Evolutionary conservation across 2,888 invertebrate genomes (phyloP).

Genomic region (Euphydryas editha): DNA sequence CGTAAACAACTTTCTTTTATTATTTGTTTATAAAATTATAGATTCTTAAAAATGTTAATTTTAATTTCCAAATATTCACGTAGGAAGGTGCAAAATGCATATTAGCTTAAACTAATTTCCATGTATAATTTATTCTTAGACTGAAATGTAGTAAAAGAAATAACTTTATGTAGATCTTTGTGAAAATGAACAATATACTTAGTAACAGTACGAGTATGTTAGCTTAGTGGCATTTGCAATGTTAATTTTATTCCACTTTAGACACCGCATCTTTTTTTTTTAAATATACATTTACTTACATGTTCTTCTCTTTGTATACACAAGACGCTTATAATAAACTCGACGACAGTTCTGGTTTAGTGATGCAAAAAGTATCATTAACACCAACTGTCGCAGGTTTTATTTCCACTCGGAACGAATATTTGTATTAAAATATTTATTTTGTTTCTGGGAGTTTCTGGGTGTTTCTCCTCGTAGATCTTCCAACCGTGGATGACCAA

Average conservation of each 20-base stretch:
- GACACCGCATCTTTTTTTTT: conserved; percentile 46
- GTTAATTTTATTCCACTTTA: conserved; percentile 51
- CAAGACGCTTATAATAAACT: conserved; percentile 25
- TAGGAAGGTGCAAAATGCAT: conserved; percentile 22
- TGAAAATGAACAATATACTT: conserved; percentile 50
- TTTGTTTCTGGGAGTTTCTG: too few relatives aligned
- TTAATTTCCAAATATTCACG: conserved; percentile 8
- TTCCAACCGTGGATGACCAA: too few relatives aligned
- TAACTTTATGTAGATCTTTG: conserved; percentile 44
- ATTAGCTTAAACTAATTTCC: conserved; percentile 36
- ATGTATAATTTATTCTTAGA: conserved; percentile 40
- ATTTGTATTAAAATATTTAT: too few relatives aligned
- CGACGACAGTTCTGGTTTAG: background rate
- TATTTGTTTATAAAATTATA: background rate
- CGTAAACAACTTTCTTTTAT: too few relatives aligned
- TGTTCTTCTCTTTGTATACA: conserved; percentile 38
- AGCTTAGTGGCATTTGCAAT: conserved; percentile 48
- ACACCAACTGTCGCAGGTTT: too few relatives aligned
- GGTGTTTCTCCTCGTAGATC: too few relatives aligned
- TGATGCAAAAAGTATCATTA: too few relatives aligned
- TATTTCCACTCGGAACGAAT: too few relatives aligned
- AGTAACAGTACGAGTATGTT: conserved; percentile 44
- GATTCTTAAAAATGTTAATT: background rate
- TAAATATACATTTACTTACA: conserved; percentile 40
- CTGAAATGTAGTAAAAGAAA: conserved; percentile 38